A percentile compares a stretch with the other conserved stretches of the same genome.
Conservation (phyloP, 92 coral and sea anemone species). For the Bergia sp. region DNA sequence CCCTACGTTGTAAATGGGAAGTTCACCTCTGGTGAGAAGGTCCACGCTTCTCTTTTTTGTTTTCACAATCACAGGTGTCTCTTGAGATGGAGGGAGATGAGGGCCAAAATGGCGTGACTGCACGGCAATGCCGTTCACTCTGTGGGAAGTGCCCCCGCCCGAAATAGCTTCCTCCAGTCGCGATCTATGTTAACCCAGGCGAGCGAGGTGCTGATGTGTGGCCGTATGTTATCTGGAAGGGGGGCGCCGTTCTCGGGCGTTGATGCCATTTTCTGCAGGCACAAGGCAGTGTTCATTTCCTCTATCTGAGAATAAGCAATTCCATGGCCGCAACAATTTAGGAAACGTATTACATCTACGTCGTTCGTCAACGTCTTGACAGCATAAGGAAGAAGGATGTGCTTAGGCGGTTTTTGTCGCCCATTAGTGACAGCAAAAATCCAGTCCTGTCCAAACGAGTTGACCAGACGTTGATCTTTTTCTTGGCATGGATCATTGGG, state of each 20-base stretch:
- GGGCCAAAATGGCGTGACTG: slow-evolving; percentile 62
- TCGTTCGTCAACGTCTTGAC: slow-evolving; percentile 62
- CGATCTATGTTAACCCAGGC: slow-evolving; percentile 54
- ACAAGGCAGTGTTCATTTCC: slow-evolving; percentile 63
- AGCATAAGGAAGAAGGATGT: slow-evolving; percentile 64
- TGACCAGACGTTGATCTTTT: slow-evolving; percentile 50
- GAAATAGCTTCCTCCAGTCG: slow-evolving; percentile 48
- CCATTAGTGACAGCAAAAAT: slow-evolving; percentile 66
- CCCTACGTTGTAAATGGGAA: slow-evolving; percentile 62
- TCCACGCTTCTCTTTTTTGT: slow-evolving; percentile 50
- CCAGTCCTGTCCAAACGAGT: slow-evolving; percentile 66
- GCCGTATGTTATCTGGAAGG: slow-evolving; percentile 44
- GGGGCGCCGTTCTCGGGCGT: slow-evolving; percentile 32
- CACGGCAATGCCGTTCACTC: slow-evolving; percentile 57
- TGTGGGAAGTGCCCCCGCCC: slow-evolving; percentile 58
- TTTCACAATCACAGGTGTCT: slow-evolving; percentile 35
- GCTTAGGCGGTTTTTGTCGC: slow-evolving; percentile 69
- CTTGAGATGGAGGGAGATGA: slow-evolving; percentile 46
- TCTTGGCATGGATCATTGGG: slow-evolving; percentile 12
- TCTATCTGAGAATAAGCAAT: slow-evolving; percentile 65
- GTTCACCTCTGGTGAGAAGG: not conserved
- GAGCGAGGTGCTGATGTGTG: slow-evolving; percentile 48
- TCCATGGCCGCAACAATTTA: slow-evolving; percentile 69
- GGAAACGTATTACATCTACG: slow-evolving; percentile 52
- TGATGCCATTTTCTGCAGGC: slow-evolving; percentile 34